Evolutionary conservation across 2,113 vertebrate genomes (phyloP).

Genomic region (Mellivora capensis): DNA sequence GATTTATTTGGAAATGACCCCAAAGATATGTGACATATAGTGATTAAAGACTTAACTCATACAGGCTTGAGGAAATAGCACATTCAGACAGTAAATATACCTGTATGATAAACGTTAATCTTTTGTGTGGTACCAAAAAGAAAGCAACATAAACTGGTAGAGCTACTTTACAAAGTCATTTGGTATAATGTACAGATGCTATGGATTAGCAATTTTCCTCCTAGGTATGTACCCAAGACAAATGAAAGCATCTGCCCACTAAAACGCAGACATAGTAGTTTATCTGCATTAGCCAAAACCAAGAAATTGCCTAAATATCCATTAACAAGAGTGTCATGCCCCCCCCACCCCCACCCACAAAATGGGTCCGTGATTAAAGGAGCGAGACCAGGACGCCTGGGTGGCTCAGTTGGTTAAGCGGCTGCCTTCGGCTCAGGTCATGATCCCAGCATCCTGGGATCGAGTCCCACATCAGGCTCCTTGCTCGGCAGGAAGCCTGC

Average conservation of each 20-base stretch:
- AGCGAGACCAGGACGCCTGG: too few relatives aligned
- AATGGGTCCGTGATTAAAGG: too few relatives aligned
- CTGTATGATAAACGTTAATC: conserved; percentile 21
- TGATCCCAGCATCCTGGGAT: too few relatives aligned
- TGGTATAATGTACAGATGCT: neutral
- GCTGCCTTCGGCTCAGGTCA: too few relatives aligned
- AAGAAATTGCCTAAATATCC: neutral
- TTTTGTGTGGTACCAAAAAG: conserved; percentile 12
- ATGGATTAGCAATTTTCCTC: neutral
- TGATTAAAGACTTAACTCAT: neutral
- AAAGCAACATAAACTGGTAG: neutral
- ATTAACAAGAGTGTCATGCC: conserved; percentile 5
- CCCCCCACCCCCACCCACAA: too few relatives aligned
- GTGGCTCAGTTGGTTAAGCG: too few relatives aligned
- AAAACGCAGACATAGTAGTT: neutral
- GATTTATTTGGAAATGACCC: conserved; percentile 14
- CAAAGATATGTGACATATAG: neutral
- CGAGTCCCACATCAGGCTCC: too few relatives aligned
- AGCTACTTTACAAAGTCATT: neutral
- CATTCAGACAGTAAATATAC: neutral
- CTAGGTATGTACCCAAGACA: neutral
- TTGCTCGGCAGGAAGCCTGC: too few relatives aligned
- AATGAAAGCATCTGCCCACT: neutral
- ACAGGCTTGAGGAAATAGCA: neutral
- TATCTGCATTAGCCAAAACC: neutral